Percentiles rank a stretch among this genome's conserved stretches.
Evolutionary conservation across 1,140 invertebrate genomes (phyloP).

Genomic region (Tenebrio molitor): DNA sequence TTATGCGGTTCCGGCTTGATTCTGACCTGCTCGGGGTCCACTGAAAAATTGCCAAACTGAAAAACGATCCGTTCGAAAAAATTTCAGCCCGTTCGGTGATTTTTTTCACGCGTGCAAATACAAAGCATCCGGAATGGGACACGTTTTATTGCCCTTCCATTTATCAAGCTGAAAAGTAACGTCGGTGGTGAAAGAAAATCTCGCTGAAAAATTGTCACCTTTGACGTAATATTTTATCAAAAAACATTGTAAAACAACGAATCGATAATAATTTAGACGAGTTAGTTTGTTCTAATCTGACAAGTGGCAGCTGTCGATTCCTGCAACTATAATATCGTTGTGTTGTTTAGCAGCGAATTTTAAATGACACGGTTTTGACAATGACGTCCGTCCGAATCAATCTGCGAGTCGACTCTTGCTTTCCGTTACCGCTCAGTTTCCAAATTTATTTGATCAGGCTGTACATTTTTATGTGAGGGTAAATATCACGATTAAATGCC

Average conservation of each 20-base stretch:
- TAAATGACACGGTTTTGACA: too few species aligned
- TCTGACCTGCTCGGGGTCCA: neutral
- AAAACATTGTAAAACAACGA: neutral
- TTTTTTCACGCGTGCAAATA: slow-evolving; percentile 1
- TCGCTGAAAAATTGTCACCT: neutral
- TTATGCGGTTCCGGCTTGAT: neutral
- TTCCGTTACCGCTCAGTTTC: too few species aligned
- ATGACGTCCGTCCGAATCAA: too few species aligned
- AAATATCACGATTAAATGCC: too few species aligned
- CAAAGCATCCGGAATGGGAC: slow-evolving; percentile 7
- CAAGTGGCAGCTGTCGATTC: too few species aligned
- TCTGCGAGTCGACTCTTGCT: too few species aligned
- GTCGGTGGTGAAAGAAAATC: slow-evolving; percentile 3
- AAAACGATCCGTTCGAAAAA: slow-evolving; percentile 10
- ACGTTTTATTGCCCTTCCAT: slow-evolving; percentile 26
- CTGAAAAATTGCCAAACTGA: neutral
- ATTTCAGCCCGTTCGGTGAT: neutral
- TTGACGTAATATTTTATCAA: neutral
- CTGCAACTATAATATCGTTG: too few species aligned
- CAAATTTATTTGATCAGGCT: too few species aligned
- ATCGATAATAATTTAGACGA: too few species aligned
- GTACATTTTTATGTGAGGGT: too few species aligned
- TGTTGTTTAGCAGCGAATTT: too few species aligned
- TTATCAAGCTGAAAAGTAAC: slow-evolving; percentile 12
- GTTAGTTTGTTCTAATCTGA: too few species aligned